These are phyloP conservation scores for Hypercompe scribonia DNA, from an alignment of 2,888 invertebrate genomes.

Conservation along the genomic window DNA sequence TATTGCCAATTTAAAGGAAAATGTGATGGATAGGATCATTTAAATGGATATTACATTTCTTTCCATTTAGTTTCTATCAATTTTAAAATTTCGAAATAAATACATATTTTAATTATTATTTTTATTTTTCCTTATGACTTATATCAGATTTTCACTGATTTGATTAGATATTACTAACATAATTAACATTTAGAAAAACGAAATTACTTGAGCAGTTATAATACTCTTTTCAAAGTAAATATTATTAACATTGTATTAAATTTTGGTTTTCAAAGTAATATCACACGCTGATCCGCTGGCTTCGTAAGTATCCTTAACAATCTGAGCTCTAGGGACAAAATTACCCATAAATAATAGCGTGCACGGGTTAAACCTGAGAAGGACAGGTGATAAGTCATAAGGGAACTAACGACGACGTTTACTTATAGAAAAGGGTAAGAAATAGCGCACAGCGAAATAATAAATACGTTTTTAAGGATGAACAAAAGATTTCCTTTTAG, in stretches of 20 bases:
- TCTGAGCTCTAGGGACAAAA: neutral
- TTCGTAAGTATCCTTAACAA: neutral
- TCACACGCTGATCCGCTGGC: neutral
- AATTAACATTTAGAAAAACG: neutral
- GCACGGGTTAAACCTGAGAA: constrained; percentile 6
- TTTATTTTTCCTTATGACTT: no score
- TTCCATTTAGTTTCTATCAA: neutral
- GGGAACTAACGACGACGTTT: neutral
- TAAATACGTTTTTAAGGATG: neutral
- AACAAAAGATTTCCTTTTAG: neutral
- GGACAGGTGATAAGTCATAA: constrained; percentile 11
- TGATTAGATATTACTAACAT: no score
- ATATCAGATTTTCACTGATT: no score
- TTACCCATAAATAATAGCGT: neutral
- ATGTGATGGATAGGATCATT: neutral
- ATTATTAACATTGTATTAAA: neutral
- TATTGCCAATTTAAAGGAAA: neutral
- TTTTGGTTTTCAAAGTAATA: neutral
- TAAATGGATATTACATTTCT: no score
- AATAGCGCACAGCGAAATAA: neutral
- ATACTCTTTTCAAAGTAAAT: neutral
- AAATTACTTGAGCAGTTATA: neutral
- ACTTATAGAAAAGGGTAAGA: neutral
- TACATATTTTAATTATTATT: no score
- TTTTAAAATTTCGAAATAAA: no score